Conservation (phyloP, 2,113 vertebrate species). For the rat (Rattus norvegicus) region GRCr8 NC_086027.1:112987501-112988000, state of each 20-base stretch:
- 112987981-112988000: no score
- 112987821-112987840: not conserved
- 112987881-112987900: not conserved
- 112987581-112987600: not conserved
- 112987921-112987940: not conserved
- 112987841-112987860: not conserved
- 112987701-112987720: not conserved
- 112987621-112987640: not conserved
- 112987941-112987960: no score
- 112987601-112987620: not conserved
- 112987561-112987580: not conserved
- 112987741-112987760: not conserved
- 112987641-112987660: not conserved
- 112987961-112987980: no score
- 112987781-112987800: not conserved
- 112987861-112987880: not conserved
- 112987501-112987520: not conserved
- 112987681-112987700: not conserved
- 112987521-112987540: not conserved
- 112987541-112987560: not conserved
- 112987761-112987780: not conserved
- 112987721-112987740: no score
- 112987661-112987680: not conserved
- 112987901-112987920: not conserved
- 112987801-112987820: not conserved